Conservation (phyloP, 2,113 vertebrate genomes). For the Zapornia atra region DNA sequence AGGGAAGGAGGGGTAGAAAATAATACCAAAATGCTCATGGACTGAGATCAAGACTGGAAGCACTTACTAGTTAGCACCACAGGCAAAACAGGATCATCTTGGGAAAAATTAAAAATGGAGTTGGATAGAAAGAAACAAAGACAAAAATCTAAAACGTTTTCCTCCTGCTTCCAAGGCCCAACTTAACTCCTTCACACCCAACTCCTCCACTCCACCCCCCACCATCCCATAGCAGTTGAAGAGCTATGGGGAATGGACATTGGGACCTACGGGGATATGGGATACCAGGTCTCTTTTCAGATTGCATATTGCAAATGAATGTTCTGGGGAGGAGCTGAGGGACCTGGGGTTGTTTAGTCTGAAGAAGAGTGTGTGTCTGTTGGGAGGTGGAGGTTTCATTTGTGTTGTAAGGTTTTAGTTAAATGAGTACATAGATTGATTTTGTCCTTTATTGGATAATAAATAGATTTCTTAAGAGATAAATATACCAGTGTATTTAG, state of each 20-base stretch:
- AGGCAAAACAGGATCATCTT: not conserved
- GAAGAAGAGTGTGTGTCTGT: too few species aligned
- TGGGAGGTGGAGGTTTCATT: not conserved
- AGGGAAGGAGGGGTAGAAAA: not conserved
- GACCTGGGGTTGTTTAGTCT: too few species aligned
- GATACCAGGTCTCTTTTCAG: not conserved
- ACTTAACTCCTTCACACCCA: not conserved
- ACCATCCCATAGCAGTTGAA: not conserved
- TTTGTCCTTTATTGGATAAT: not conserved
- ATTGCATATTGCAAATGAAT: too few species aligned
- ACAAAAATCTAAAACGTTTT: not conserved
- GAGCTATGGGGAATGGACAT: not conserved
- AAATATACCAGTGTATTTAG: not conserved
- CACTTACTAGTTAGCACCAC: not conserved
- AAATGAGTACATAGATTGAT: not conserved
- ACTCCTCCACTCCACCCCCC: accelerated
- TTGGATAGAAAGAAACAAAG: not conserved
- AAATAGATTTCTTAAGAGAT: not conserved
- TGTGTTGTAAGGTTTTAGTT: not conserved
- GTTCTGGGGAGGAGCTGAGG: too few species aligned
- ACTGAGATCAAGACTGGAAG: not conserved
- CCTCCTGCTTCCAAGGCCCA: not conserved
- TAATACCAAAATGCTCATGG: not conserved
- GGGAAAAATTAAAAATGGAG: not conserved
- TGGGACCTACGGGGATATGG: not conserved